Conservation (phyloP, 2,797 vertebrate species). For the Hippopotamyrus pictus region DNA sequence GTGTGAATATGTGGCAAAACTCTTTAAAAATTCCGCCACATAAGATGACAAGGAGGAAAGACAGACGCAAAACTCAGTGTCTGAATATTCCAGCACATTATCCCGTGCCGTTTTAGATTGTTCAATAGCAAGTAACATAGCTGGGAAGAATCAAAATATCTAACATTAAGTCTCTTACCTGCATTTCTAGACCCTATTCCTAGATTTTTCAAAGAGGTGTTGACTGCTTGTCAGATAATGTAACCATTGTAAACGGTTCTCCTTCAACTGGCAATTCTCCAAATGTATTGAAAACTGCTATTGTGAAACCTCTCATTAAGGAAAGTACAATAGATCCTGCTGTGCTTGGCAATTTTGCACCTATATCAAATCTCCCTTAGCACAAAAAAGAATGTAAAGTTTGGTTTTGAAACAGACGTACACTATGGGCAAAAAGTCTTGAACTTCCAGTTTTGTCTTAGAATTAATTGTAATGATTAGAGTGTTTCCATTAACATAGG, state of each 20-base stretch:
- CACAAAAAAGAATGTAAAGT: background rate
- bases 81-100: background rate
- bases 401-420: background rate
- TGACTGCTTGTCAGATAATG: background rate
- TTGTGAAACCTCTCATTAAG: slow-evolving; percentile 9
- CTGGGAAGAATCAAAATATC: background rate
- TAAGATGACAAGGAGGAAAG: background rate
- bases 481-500: background rate
- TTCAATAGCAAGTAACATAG: background rate
- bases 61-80: background rate
- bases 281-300: background rate
- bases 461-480: background rate
- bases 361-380: slow-evolving; percentile 3
- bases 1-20: background rate
- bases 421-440: background rate
- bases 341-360: background rate
- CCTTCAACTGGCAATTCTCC: background rate
- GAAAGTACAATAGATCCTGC: background rate
- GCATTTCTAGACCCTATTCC: background rate
- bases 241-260: background rate
- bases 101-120: background rate
- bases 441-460: background rate
- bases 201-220: background rate
- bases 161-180: background rate
- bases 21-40: background rate